Conservation (phyloP, 2,888 invertebrate genomes). For the Helobdella robusta region DNA sequence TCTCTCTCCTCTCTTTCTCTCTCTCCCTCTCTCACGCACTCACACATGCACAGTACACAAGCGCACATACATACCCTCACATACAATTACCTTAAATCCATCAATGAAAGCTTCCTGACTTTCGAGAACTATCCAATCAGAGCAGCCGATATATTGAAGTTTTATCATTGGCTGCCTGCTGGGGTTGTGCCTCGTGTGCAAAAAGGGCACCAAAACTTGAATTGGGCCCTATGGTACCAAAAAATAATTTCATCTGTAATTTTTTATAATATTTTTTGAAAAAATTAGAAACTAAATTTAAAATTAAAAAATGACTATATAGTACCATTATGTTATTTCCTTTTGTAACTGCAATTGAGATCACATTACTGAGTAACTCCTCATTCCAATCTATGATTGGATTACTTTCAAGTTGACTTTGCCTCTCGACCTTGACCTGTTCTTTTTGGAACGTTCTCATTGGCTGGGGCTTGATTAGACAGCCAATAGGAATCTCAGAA, state of each 20-base stretch:
- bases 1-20: no score
- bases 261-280: no score
- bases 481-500: conserved; percentile 40
- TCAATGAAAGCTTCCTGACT: conserved; percentile 5
- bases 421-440: conserved; percentile 36
- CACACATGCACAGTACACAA: no score
- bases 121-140: conserved; percentile 12
- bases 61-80: no score
- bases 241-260: no score
- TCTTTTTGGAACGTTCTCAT: conserved; percentile 36
- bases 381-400: conserved; percentile 39
- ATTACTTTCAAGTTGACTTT: conserved; percentile 37
- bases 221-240: conserved; percentile 2
- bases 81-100: neutral
- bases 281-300: no score
- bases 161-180: conserved; percentile 5
- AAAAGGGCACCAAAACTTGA: neutral
- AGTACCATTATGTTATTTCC: conserved; percentile 1
- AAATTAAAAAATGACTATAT: no score
- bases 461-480: conserved; percentile 40
- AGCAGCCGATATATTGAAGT: neutral
- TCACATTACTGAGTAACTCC: conserved; percentile 43
- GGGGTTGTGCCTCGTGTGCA: conserved; percentile 16
- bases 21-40: no score
- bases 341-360: no score